Evolutionary conservation across 2,797 vertebrate species (phyloP).

Genomic region (Phrynocephalus guinanensis): DNA sequence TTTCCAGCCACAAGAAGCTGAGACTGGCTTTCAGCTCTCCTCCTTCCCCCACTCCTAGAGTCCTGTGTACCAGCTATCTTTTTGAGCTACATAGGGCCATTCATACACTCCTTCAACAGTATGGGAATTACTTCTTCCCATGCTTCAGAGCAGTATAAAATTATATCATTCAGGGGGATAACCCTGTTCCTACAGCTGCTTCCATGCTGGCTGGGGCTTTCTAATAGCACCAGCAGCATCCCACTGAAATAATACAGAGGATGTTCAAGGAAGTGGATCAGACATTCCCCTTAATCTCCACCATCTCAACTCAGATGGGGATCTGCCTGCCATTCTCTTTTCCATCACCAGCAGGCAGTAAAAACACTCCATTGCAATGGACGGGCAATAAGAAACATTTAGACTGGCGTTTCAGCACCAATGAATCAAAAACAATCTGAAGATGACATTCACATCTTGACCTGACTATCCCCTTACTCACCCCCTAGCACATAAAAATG

Average conservation of each 20-base stretch:
- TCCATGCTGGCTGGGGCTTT: background rate
- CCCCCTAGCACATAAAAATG: background rate
- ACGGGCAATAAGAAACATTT: background rate
- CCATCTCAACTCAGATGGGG: background rate
- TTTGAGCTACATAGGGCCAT: background rate
- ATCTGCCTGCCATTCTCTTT: background rate
- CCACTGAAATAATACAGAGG: background rate
- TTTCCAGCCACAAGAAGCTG: background rate
- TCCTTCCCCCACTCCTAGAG: background rate
- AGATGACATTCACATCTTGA: conserved; percentile 45
- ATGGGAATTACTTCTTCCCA: background rate
- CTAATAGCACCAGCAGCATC: background rate
- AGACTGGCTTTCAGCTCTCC: background rate
- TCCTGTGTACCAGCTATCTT: background rate
- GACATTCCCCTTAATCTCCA: background rate
- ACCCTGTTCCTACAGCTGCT: background rate
- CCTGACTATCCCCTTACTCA: conserved; percentile 37
- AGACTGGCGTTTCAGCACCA: background rate
- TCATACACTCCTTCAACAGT: background rate
- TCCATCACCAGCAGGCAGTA: background rate
- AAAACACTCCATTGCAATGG: background rate
- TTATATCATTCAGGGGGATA: background rate
- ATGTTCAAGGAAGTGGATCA: background rate
- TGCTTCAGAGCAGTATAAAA: background rate
- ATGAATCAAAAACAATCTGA: conserved; percentile 39